Conservation (phyloP, 2,113 vertebrate species). For the Paraplagusia blochii region DNA sequence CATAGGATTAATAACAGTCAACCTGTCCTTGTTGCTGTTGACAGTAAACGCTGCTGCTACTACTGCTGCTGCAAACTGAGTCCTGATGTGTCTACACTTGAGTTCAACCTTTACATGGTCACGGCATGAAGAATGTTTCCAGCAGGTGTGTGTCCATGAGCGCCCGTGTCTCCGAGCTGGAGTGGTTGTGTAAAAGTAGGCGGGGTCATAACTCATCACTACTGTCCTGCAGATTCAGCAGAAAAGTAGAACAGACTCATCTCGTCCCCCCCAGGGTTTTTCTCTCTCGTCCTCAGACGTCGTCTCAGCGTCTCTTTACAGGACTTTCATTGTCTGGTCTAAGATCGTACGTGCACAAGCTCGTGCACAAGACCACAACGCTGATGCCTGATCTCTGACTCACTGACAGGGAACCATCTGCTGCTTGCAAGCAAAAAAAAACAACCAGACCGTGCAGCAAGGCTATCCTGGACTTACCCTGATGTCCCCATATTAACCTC, state of each 20-base stretch:
- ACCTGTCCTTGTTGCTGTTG: too few relatives aligned
- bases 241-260: slow-evolving; percentile 35
- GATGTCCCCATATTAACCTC: background rate
- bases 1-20: too few relatives aligned
- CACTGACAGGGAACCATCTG: background rate
- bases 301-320: slow-evolving; percentile 31
- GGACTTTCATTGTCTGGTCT: slow-evolving; percentile 30
- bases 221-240: slow-evolving; percentile 44
- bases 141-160: background rate
- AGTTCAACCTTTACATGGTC: slow-evolving; percentile 25
- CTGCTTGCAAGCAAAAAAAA: background rate
- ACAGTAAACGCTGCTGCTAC: slow-evolving; percentile 2
- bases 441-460: too few relatives aligned
- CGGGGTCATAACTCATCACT: slow-evolving; percentile 14
- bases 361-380: background rate
- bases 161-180: background rate
- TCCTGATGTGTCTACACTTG: slow-evolving; percentile 55
- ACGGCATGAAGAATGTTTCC: slow-evolving; percentile 15
- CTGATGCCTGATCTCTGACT: slow-evolving; percentile 3
- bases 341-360: slow-evolving; percentile 15
- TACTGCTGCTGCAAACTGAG: slow-evolving; percentile 52
- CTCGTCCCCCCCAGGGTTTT: background rate
- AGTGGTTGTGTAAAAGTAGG: background rate
- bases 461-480: background rate
- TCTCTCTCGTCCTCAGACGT: slow-evolving; percentile 3